These are phyloP conservation scores for Microplitis mediator DNA, from an alignment of 1,140 invertebrate genomes.

Conservation along the genomic window DNA sequence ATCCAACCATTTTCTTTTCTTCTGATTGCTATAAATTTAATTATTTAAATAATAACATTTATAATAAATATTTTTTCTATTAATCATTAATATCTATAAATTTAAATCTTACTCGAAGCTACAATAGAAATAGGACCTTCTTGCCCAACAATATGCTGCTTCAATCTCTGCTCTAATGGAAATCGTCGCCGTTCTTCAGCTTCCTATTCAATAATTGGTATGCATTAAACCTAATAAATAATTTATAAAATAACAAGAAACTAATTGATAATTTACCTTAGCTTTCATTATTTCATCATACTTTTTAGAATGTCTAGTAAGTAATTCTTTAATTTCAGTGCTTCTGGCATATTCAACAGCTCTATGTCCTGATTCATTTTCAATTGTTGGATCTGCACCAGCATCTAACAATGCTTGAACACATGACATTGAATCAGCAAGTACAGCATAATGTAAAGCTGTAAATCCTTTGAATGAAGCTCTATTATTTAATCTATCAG, in stretches of 20 bases:
- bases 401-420: conserved; percentile 68
- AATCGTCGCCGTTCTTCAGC: conserved; percentile 84
- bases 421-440: conserved; percentile 72
- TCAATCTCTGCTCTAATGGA: conserved; percentile 86
- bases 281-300: conserved; percentile 53
- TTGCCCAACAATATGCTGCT: conserved; percentile 87
- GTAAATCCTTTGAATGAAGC: conserved; percentile 86
- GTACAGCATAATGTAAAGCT: conserved; percentile 86
- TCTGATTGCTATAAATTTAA: conserved; percentile 71
- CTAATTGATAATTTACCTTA: conserved; percentile 43
- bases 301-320: conserved; percentile 49
- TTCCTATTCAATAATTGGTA: conserved; percentile 61
- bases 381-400: conserved; percentile 74
- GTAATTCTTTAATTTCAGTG: conserved; percentile 63
- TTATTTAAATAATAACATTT: conserved; percentile 7
- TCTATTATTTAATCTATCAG: conserved; percentile 72
- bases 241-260: conserved; percentile 10
- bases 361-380: conserved; percentile 80
- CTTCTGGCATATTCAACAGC: conserved; percentile 78
- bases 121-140: conserved; percentile 86
- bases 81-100: not conserved
- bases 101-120: conserved; percentile 69
- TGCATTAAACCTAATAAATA: not conserved
- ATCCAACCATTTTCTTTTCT: conserved; percentile 92
- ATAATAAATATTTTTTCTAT: too few relatives aligned